Evolutionary conservation across 2,888 invertebrate species (phyloP).

Genomic region (Coleophora deauratella): DNA sequence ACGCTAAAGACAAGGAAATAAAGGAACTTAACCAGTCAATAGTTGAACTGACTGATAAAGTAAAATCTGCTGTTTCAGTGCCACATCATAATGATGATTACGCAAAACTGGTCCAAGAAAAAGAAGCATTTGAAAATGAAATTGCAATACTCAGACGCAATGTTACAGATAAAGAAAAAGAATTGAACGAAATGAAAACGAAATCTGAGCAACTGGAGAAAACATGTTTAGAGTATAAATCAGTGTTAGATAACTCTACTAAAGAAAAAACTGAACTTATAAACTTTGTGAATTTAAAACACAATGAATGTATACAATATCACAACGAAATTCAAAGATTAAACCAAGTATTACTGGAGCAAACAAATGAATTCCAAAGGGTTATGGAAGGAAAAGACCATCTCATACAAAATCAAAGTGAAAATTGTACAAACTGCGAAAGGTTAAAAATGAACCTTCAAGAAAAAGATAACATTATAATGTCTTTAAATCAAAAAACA

Average conservation of each 20-base stretch:
- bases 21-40: constrained; percentile 51
- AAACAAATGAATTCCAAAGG: constrained; percentile 50
- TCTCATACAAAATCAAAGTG: constrained; percentile 24
- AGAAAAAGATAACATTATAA: constrained; percentile 56
- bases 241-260: constrained; percentile 33
- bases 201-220: constrained; percentile 35
- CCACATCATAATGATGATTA: constrained; percentile 41
- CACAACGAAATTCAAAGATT: constrained; percentile 89
- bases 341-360: constrained; percentile 74
- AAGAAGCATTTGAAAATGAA: constrained; percentile 37
- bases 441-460: constrained; percentile 35
- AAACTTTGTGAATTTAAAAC: constrained; percentile 83
- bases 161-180: constrained; percentile 31
- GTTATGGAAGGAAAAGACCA: constrained; percentile 44
- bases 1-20: constrained; percentile 49
- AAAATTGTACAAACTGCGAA: constrained; percentile 44
- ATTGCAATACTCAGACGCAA: constrained; percentile 28
- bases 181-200: constrained; percentile 30
- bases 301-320: constrained; percentile 88
- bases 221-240: constrained; percentile 38
- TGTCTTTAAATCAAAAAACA: constrained; percentile 37
- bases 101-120: constrained; percentile 39
- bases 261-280: constrained; percentile 81
- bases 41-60: constrained; percentile 43
- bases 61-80: constrained; percentile 35